Evolutionary conservation across 1,140 invertebrate genomes (phyloP).

Genomic region (Spodoptera litura): DNA sequence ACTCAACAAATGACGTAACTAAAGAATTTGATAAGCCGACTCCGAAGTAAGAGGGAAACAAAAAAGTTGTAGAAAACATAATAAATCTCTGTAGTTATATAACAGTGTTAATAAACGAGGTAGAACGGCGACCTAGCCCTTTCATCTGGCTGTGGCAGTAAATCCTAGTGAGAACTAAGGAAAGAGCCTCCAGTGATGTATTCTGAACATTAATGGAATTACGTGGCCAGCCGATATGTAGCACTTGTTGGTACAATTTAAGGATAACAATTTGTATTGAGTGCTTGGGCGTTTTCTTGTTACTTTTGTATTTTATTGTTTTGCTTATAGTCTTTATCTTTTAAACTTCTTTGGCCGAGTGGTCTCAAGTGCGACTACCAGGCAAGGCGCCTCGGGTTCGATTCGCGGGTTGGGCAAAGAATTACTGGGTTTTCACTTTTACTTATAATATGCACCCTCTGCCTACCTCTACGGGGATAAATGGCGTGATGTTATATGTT

Average conservation of each 20-base stretch:
- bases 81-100: conserved; percentile 57
- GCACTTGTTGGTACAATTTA: conserved; percentile 59
- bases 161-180: conserved; percentile 50
- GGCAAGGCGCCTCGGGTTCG: no score
- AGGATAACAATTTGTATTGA: conserved; percentile 61
- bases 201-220: conserved; percentile 67
- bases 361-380: no score
- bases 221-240: conserved; percentile 59
- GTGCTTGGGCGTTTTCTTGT: conserved; percentile 23
- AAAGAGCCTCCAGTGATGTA: conserved; percentile 59
- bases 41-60: background rate
- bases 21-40: conserved; percentile 2
- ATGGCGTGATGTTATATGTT: no score
- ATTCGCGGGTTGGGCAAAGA: no score
- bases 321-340: no score
- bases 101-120: conserved; percentile 62
- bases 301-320: conserved; percentile 1
- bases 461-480: no score
- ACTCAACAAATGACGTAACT: background rate
- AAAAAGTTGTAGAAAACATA: conserved; percentile 44
- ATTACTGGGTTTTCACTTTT: no score
- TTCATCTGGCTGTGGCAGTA: conserved; percentile 59
- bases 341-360: no score
- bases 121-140: conserved; percentile 58
- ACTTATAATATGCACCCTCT: no score